A percentile compares a stretch with the other conserved stretches of the same genome.
These are phyloP conservation scores for Colinus virginianus DNA, from an alignment of 2,113 vertebrate genomes.

Conservation along the genomic window DNA sequence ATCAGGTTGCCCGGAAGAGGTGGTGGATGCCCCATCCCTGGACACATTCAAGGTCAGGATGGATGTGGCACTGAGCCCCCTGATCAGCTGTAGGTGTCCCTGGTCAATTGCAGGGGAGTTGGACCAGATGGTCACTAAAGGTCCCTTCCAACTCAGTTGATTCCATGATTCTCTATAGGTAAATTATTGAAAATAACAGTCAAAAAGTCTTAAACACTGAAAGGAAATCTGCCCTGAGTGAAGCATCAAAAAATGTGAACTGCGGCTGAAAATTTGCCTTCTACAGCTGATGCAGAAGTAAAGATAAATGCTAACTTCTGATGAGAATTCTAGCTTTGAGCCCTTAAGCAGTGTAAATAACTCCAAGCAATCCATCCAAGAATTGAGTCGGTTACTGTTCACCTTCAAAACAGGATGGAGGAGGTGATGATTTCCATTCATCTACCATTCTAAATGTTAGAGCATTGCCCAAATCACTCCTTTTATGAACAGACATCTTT, in stretches of 20 bases:
- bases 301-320: not conserved
- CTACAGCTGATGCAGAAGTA: not conserved
- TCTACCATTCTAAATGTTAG: not conserved
- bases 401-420: not conserved
- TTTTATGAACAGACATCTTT: not conserved
- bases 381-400: not conserved
- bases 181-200: not conserved
- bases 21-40: too few species aligned
- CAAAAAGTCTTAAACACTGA: not conserved
- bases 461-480: not conserved
- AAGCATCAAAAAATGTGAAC: not conserved
- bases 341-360: not conserved
- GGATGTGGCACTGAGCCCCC: too few species aligned
- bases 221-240: not conserved
- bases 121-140: too few species aligned
- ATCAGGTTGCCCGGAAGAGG: too few species aligned
- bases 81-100: too few species aligned
- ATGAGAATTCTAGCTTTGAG: not conserved
- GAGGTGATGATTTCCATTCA: not conserved
- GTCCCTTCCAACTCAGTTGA: too few species aligned
- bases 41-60: too few species aligned
- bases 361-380: not conserved
- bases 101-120: too few species aligned
- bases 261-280: not conserved
- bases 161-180: not conserved